Conservation (phyloP, 1,140 invertebrate genomes). For the Ganaspis sp. region DNA sequence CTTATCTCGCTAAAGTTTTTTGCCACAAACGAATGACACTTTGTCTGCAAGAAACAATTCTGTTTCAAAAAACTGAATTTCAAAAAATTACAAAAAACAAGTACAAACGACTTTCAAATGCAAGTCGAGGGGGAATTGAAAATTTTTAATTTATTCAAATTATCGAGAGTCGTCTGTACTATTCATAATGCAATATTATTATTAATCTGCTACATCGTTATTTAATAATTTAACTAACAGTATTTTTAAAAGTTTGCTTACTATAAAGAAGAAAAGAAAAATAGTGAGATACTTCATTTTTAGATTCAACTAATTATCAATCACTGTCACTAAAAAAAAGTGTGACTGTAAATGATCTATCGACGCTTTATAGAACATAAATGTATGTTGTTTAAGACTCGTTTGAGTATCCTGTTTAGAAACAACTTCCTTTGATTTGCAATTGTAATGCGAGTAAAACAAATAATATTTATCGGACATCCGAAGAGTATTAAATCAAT, state of each 20-base stretch:
- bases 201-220: too few relatives aligned
- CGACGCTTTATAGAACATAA: neutral
- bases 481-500: constrained; percentile 37
- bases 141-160: too few relatives aligned
- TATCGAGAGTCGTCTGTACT: too few relatives aligned
- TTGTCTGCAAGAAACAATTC: neutral
- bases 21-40: neutral
- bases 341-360: neutral
- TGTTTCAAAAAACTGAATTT: too few relatives aligned
- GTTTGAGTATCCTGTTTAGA: constrained; percentile 3
- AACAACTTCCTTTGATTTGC: constrained; percentile 2
- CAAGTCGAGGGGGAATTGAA: too few relatives aligned
- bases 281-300: neutral
- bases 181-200: too few relatives aligned
- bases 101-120: too few relatives aligned
- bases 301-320: neutral
- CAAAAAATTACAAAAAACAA: too few relatives aligned
- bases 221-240: too few relatives aligned
- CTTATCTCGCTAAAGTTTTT: neutral
- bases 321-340: neutral
- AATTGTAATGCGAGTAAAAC: neutral
- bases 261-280: neutral
- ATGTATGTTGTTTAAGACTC: neutral
- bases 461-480: constrained; percentile 17
- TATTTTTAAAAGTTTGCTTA: neutral